Percentiles rank a stretch among this genome's conserved stretches.
phyloP scores from a whole-genome alignment of 2,888 invertebrate genomes.

The Apamea epomidion region DNA sequence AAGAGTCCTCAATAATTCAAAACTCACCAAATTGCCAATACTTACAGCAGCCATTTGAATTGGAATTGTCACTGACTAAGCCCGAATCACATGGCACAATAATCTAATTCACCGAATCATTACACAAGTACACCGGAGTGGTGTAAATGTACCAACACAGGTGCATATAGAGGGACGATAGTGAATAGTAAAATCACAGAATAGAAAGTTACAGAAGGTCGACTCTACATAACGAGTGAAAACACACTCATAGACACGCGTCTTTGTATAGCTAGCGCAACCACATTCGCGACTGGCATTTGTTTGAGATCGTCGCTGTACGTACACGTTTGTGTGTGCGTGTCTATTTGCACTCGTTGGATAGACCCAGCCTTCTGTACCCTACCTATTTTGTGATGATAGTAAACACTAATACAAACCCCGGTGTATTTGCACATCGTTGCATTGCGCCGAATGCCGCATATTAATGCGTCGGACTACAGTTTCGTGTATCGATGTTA shows the following conservation, averaged over 20 bases:
- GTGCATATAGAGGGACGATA: constrained; percentile 24
- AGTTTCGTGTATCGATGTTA: constrained; percentile 41
- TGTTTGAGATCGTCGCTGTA: not conserved
- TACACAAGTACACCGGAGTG: constrained; percentile 18
- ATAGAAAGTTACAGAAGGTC: not conserved
- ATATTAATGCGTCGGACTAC: constrained; percentile 75
- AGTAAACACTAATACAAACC: constrained; percentile 78
- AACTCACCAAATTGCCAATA: not conserved
- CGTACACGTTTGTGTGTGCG: not conserved
- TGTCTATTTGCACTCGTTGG: not conserved
- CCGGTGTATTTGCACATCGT: constrained; percentile 76
- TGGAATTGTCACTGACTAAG: constrained; percentile 3
- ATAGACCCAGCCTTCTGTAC: not conserved
- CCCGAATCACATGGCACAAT: constrained; percentile 29
- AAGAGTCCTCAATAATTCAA: not conserved
- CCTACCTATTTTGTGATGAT: not conserved
- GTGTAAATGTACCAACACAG: constrained; percentile 32
- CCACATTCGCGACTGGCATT: not conserved
- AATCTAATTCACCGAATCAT: constrained; percentile 49
- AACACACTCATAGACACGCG: not conserved
- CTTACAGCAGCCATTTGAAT: constrained; percentile 2
- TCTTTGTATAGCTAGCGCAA: not conserved
- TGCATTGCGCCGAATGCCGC: constrained; percentile 71
- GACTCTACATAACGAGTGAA: not conserved
- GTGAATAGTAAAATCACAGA: constrained; percentile 68